Conservation (phyloP, 2,797 vertebrate species). For the Sebastolobus alascanus region DNA sequence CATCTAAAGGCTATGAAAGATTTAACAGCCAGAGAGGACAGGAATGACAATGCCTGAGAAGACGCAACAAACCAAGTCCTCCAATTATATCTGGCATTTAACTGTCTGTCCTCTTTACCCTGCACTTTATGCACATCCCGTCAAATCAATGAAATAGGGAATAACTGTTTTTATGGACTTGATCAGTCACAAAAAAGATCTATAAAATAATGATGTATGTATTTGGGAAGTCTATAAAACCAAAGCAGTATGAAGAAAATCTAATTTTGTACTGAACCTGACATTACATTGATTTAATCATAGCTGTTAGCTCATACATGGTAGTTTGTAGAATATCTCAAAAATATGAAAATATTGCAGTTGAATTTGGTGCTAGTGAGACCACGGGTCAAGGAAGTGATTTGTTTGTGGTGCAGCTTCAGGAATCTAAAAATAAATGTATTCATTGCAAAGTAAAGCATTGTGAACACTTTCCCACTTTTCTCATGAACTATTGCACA, state of each 20-base stretch:
- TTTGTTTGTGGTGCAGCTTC: background rate
- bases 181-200: conserved; percentile 36
- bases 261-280: background rate
- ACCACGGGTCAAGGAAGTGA: background rate
- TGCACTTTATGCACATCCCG: conserved; percentile 51
- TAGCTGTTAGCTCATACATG: background rate
- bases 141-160: conserved; percentile 57
- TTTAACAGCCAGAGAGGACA: conserved; percentile 81
- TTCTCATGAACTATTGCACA: background rate
- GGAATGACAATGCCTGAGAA: conserved; percentile 83
- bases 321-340: background rate
- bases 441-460: background rate
- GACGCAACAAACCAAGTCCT: conserved; percentile 71
- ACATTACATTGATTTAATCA: background rate
- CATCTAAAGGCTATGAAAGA: conserved; percentile 85
- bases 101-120: conserved; percentile 58
- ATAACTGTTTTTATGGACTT: conserved; percentile 60
- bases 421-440: background rate
- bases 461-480: background rate
- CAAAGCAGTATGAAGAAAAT: background rate
- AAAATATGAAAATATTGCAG: background rate
- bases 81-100: conserved; percentile 81
- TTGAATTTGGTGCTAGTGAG: background rate
- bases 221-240: conserved; percentile 23
- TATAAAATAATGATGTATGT: conserved; percentile 20